These are phyloP conservation scores for Macaca nemestrina DNA, from an alignment of 2,113 vertebrate genomes.

Conservation along the genomic window DNA sequence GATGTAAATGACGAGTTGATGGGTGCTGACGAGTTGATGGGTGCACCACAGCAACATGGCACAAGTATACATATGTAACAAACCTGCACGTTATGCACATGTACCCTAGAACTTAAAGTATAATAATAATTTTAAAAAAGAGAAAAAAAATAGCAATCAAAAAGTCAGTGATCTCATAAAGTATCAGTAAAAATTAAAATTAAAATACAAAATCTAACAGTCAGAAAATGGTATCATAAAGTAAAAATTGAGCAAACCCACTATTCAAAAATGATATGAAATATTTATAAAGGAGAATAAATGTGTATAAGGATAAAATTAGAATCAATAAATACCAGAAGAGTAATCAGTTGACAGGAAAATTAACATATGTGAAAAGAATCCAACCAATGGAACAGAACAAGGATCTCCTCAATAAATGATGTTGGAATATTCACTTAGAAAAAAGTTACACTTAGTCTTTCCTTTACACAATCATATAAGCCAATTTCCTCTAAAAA, in stretches of 20 bases:
- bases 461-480: background rate
- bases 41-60: no score
- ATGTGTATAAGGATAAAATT: background rate
- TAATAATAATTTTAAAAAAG: no score
- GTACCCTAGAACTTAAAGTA: no score
- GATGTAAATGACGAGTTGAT: no score
- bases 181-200: slow-evolving; percentile 23
- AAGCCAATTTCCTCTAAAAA: background rate
- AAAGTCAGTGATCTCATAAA: slow-evolving; percentile 24
- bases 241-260: background rate
- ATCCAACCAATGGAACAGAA: background rate
- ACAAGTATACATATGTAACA: no score
- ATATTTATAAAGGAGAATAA: slow-evolving; percentile 15
- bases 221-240: slow-evolving; percentile 1
- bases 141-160: background rate
- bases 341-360: slow-evolving; percentile 9
- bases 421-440: background rate
- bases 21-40: no score
- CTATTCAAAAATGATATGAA: background rate
- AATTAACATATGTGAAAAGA: background rate
- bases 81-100: no score
- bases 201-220: slow-evolving; percentile 21
- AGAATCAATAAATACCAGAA: background rate
- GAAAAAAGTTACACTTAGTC: background rate
- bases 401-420: background rate